Evolutionary conservation across 2,113 vertebrate genomes (phyloP).

Genomic region (Globicephala melas): DNA sequence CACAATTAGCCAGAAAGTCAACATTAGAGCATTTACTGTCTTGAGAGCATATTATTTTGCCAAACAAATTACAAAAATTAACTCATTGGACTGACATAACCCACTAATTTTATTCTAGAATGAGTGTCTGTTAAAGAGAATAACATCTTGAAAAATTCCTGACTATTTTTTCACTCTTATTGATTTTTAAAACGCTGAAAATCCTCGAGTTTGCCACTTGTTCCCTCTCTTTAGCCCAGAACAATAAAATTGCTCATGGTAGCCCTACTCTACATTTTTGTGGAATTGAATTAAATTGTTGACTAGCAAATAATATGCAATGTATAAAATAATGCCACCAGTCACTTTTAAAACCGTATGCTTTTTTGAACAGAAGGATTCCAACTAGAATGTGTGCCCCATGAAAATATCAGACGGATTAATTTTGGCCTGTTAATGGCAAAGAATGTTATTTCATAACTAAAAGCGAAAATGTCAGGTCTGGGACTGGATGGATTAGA

Average conservation of each 20-base stretch:
- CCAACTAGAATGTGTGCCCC: slow-evolving; percentile 19
- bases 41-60: background rate
- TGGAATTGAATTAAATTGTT: background rate
- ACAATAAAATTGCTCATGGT: background rate
- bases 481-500: background rate
- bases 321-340: background rate
- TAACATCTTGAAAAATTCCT: background rate
- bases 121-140: background rate
- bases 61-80: slow-evolving; percentile 7
- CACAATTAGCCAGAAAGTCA: background rate
- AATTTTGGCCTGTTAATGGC: slow-evolving; percentile 13
- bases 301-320: background rate
- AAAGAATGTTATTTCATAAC: slow-evolving; percentile 52
- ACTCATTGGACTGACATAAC: background rate
- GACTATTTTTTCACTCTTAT: background rate
- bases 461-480: slow-evolving; percentile 26
- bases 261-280: background rate
- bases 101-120: background rate
- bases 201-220: background rate
- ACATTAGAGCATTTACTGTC: background rate
- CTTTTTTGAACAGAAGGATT: slow-evolving; percentile 20
- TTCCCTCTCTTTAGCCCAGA: background rate
- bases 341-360: background rate
- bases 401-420: slow-evolving; percentile 58
- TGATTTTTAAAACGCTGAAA: background rate